Base-by-base conservation (phyloP, 1,140 invertebrate genomes). In the Tetragonula clypearis region DNA sequence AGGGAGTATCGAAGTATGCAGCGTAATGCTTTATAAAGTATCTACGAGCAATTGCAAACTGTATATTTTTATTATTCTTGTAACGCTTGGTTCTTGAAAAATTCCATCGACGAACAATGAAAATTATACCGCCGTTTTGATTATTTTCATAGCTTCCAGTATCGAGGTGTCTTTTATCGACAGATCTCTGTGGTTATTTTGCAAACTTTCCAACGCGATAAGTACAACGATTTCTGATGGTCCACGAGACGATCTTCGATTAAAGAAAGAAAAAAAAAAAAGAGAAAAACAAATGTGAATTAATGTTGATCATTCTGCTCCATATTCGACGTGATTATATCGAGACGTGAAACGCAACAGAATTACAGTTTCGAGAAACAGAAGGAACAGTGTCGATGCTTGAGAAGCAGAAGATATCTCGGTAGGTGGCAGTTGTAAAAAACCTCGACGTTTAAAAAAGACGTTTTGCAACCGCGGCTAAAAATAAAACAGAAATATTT, bases 401-500 rank as follows among this genome's bases (percentile, higher is more conserved):
- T 12, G 12, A 41, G 14, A 56, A 26, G 26, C 21, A 26, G 30
- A 30, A 68, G 77, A 56, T 69, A 68, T 79, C 56, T 79, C 26
- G 8, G 53, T 2, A 26, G 66, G 3, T 8, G 17, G 21, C 55
- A 41, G 5, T 79, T 56, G 53, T 56, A 80, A 75, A 82, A 75
- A 21, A 83, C 30, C 15, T 75, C 41, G 41, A 30, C 21, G 55
- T 77, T 77, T 69, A 77, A 56, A 68, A 30, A 78, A 77, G n/a
- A 56, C 26, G 73, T 77, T 77, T 56, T 69, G 78, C 78, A 69
- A 69, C 65, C 65, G 49, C 14, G 21, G 30, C 82, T 66, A 77
- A 83, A 83, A 83, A 83, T 83, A 83, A 83, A 77, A 83, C 74
- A 49, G 82, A 58, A 78, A 83, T 69, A 78, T 77, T 83, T 77